phyloP scores from a whole-genome alignment of 2,797 vertebrate genomes.

The Poeciliopsis infans region DNA sequence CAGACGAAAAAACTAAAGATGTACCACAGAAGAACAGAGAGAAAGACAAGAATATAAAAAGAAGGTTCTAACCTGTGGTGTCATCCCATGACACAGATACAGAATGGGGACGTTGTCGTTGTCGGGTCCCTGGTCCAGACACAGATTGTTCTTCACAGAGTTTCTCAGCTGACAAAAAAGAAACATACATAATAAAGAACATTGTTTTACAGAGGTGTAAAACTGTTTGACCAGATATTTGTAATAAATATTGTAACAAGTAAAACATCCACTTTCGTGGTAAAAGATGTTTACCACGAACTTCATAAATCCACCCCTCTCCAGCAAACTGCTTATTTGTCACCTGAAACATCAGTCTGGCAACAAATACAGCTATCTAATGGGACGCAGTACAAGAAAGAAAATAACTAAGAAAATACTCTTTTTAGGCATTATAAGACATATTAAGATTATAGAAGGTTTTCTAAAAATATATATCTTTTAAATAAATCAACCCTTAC shows the following conservation, averaged over 20 bases:
- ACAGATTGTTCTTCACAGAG: constrained; percentile 93
- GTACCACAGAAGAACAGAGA: not conserved
- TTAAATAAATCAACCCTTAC: not conserved
- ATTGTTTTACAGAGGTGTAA: not conserved
- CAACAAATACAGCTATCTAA: not conserved
- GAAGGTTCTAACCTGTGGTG: constrained; percentile 89
- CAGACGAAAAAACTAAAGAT: constrained; percentile 18
- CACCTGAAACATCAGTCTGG: not conserved
- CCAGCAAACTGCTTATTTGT: not conserved
- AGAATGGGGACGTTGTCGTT: constrained; percentile 96
- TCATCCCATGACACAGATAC: constrained; percentile 98
- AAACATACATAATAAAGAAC: constrained; percentile 2
- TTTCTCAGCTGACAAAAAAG: constrained; percentile 88
- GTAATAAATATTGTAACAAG: not conserved
- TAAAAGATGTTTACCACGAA: not conserved
- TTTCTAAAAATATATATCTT: not conserved
- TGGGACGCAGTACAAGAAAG: not conserved
- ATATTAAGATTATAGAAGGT: not conserved
- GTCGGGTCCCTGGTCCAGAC: constrained; percentile 97
- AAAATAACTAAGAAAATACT: not conserved
- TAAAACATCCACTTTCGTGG: not conserved
- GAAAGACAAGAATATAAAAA: not conserved
- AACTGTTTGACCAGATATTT: constrained; percentile 7
- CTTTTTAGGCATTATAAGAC: not conserved
- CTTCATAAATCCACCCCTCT: not conserved